A percentile compares a stretch with the other conserved stretches of the same genome.
phyloP scores from a whole-genome alignment of 2,797 vertebrate genomes.

The Crocodylus rhombifer region DNA sequence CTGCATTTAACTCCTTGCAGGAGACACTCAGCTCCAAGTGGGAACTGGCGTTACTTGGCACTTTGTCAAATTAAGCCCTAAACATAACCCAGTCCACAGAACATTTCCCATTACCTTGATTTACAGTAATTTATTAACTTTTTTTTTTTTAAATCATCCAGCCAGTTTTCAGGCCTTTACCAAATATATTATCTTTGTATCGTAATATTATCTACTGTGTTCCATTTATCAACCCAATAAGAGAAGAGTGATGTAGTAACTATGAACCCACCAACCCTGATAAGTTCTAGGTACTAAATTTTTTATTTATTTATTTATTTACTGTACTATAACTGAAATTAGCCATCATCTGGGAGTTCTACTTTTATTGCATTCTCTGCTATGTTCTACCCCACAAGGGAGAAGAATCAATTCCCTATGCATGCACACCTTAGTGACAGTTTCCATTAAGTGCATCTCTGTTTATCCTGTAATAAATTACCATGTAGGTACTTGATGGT shows the following conservation, averaged over 20 bases:
- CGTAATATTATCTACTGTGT: background rate
- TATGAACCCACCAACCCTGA: constrained; percentile 32
- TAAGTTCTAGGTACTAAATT: constrained; percentile 30
- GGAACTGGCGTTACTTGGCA: background rate
- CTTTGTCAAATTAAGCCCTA: constrained; percentile 6
- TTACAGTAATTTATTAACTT: constrained; percentile 25
- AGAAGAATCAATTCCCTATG: constrained; percentile 29
- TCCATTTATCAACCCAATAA: constrained; percentile 26
- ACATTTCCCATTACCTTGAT: background rate
- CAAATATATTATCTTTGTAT: constrained; percentile 7
- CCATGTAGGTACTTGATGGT: background rate
- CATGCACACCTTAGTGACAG: constrained; percentile 61
- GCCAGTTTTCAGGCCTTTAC: constrained; percentile 11
- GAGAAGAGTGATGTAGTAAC: background rate
- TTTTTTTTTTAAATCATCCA: background rate
- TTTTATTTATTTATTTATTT: background rate
- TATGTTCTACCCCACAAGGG: constrained; percentile 23
- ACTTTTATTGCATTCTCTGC: constrained; percentile 39
- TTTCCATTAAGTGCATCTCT: constrained; percentile 59
- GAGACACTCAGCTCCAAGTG: background rate
- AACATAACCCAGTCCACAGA: background rate
- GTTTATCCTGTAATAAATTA: constrained; percentile 56
- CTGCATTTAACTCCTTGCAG: background rate
- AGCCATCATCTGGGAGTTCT: constrained; percentile 43
- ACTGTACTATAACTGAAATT: background rate